Conservation (phyloP, 2,113 vertebrate genomes). For the Grallaria varia region DNA sequence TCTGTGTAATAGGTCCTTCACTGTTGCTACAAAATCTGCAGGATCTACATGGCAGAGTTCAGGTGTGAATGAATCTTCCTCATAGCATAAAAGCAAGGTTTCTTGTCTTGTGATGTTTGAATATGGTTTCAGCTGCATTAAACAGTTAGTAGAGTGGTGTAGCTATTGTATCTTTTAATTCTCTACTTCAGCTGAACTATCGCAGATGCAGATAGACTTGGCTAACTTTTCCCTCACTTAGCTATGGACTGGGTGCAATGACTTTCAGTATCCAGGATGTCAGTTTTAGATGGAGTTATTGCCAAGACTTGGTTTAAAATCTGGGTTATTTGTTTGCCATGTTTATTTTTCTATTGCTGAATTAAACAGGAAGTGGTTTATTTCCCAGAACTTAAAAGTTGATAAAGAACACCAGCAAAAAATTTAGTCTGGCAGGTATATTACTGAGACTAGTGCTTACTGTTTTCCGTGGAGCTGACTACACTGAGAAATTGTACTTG, state of each 20-base stretch:
- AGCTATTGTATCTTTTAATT: neutral
- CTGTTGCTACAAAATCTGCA: neutral
- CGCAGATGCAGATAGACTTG: neutral
- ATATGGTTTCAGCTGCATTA: neutral
- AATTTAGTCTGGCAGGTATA: neutral
- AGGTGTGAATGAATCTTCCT: neutral
- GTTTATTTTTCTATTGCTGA: neutral
- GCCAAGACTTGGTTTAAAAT: neutral
- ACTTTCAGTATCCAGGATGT: neutral
- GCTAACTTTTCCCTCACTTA: neutral
- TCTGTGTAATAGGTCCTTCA: neutral
- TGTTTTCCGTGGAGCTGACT: neutral
- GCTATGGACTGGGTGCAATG: neutral
- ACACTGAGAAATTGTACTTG: neutral
- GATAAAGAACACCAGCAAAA: neutral
- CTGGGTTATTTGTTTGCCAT: neutral
- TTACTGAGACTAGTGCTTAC: neutral
- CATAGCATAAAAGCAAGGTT: neutral
- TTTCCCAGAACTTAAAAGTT: neutral
- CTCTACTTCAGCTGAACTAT: neutral
- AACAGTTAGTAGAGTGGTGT: neutral
- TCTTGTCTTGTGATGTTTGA: neutral
- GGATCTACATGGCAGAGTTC: neutral
- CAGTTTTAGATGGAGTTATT: neutral
- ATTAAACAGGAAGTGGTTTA: neutral